Conservation (phyloP, 2,797 vertebrate genomes). For the Pantherophis vulpinus region DNA sequence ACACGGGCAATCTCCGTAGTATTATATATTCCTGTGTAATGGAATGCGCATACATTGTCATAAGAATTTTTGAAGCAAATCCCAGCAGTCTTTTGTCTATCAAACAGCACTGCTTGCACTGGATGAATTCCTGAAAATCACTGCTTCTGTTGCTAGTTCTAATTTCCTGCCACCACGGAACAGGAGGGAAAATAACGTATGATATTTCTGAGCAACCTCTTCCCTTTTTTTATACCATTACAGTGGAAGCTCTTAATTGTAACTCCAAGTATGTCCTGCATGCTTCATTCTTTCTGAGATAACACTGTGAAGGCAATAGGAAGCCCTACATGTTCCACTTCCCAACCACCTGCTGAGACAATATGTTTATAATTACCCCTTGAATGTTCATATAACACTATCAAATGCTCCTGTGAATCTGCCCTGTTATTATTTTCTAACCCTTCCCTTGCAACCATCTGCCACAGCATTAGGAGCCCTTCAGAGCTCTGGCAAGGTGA, state of each 20-base stretch:
- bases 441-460: not conserved
- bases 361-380: not conserved
- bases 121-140: not conserved
- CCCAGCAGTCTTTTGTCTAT: not conserved
- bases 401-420: not conserved
- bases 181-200: not conserved
- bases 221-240: not conserved
- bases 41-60: not conserved
- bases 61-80: not conserved
- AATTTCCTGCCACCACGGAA: not conserved
- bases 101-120: not conserved
- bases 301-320: not conserved
- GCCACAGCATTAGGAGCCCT: not conserved
- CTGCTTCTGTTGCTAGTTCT: not conserved
- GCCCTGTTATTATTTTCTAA: not conserved
- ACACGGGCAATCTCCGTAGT: not conserved
- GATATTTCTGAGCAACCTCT: not conserved
- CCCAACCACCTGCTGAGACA: conserved; percentile 10
- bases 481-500: not conserved
- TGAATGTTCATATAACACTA: not conserved
- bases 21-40: not conserved
- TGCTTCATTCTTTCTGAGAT: not conserved
- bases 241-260: not conserved
- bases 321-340: not conserved
- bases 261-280: not conserved